Evolutionary conservation across 2,113 vertebrate genomes (phyloP), one percentile per base, ranked within the genome.

Genomic region (Petroica traversi): DNA sequence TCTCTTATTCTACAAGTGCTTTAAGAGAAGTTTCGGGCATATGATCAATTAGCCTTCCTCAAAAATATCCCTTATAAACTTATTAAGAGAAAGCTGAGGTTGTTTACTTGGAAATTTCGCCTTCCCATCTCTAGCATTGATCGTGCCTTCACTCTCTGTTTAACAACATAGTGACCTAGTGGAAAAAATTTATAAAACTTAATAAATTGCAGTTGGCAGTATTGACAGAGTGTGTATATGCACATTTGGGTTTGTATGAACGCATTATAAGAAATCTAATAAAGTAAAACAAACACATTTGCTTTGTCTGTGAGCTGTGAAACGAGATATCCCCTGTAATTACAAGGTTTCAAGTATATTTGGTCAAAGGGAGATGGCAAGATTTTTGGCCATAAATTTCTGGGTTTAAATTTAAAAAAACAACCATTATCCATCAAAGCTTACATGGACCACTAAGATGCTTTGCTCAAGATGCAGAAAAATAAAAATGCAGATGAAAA

Each of bases 241-340:
- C 88, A 71, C 88, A 86, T 90, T 84, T 83, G 91, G 24, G 48
- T 90, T 66, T 59, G 55, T n/a, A 86, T 40, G 79, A 92, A 76
- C 9, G 0, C 36, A 79, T 92, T 80, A 77, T 51, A 90, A 95
- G 85, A 76, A 92, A 93, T 66, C 88, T 96, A 96, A 97, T 95
- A 95, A 90, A 92, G 76, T 77, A 92, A 94, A 94, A 64, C 85
- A 88, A 96, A 93, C 88, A 85, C 68, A 93, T 95, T 96, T 96
- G 91, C 88, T 85, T 83, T 92, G 94, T 66, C 79, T 90, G 51
- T 58, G 91, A 96, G 92, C 82, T 95, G 95, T 93, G 92, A 96
- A 97, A 96, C 85, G 17, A 76, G 59, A 92, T 93, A 95, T 92
- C 63, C 57, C 54, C 91, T 71, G 80, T 92, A 95, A 91, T 91